Base-by-base conservation (phyloP, 2,113 vertebrate species). In the Crypturellus undulatus region DNA sequence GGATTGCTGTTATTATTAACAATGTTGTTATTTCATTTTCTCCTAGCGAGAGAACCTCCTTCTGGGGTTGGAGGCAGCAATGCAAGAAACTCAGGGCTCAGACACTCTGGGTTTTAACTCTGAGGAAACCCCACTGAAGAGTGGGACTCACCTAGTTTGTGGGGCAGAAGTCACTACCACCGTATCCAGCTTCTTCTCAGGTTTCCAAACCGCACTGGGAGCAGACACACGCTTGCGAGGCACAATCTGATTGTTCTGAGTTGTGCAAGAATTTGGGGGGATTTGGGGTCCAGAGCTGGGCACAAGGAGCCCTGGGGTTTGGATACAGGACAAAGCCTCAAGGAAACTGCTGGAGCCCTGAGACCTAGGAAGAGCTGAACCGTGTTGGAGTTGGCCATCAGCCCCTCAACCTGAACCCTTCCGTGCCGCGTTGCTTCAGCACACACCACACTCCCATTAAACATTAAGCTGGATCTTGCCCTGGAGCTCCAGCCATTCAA, bases 381-480 rank as follows among this genome's bases (percentile, higher is more conserved):
- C 15, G 18, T 54, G 8, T 10, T 45, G 52, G 69, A 22, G 25
- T 0, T 5, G 3, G 43, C 49, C 64, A 43, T 9, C 18, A 24
- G 38, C 79, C n/a, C 0, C 6, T 43, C 65, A 77, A n/a, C 22
- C 30, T 0, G 0, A 17, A 32, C 47, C 72, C 42, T 65, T 76
- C 68, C 45, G 22, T 15, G 2, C 26, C 17, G 51, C 38, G 43
- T 52, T 17, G 38, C 92, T 60, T 70, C 78, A 77, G 26, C 1
- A 1, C 65, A 6, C 52, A 12, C 22, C 54, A 6, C 1, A 26
- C 34, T 58, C 36, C 59, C 12, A 4, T 69, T 87, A 97, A 96
- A 95, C 72, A 77, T 94, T 94, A 96, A 97, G 80, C 93, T 21
- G 6, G 52, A 12, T 77, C 58, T n/a, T n/a, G 7, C 30, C 25